Percentiles rank a stretch among this genome's conserved stretches.
phyloP scores from a whole-genome alignment of 2,797 vertebrate species.

The Uromys caudimaculatus region DNA sequence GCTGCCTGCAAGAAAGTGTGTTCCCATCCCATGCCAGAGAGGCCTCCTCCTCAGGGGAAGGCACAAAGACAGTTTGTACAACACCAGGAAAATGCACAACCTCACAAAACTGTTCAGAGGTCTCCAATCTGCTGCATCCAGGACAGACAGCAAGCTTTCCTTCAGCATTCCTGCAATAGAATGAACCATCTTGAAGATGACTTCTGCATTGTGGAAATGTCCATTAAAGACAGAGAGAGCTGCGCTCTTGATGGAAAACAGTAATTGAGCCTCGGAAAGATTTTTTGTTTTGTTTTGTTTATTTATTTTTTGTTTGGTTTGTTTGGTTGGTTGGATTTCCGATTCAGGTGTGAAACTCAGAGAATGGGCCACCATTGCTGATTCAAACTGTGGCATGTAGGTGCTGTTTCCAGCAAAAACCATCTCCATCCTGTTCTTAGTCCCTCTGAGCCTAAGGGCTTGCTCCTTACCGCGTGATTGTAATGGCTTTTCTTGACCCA shows the following conservation, averaged over 20 bases:
- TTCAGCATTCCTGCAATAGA: background rate
- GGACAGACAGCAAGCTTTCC: background rate
- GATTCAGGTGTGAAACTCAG: slow-evolving; percentile 5
- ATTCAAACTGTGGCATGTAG: background rate
- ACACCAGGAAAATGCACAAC: background rate
- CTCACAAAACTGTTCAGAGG: background rate
- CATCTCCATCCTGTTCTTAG: background rate
- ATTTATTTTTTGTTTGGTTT: background rate
- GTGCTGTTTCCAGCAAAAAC: background rate
- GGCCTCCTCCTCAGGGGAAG: background rate
- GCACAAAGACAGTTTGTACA: background rate
- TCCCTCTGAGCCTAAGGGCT: background rate
- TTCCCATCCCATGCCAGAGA: background rate
- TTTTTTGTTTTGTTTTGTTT: background rate
- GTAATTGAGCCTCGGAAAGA: background rate
- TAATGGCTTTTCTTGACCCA: slow-evolving; percentile 17
- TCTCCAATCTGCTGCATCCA: background rate
- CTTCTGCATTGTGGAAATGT: background rate
- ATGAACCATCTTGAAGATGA: background rate
- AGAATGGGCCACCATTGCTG: background rate
- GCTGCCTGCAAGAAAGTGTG: background rate
- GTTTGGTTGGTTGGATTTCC: background rate
- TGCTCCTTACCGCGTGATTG: background rate
- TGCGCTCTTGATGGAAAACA: slow-evolving; percentile 8
- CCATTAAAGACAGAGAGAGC: background rate